Percentiles rank a stretch among this genome's conserved stretches.
These are phyloP conservation scores for Drosophila paramelanica DNA, from an alignment of 2,888 invertebrate genomes.

Conservation along the genomic window DNA sequence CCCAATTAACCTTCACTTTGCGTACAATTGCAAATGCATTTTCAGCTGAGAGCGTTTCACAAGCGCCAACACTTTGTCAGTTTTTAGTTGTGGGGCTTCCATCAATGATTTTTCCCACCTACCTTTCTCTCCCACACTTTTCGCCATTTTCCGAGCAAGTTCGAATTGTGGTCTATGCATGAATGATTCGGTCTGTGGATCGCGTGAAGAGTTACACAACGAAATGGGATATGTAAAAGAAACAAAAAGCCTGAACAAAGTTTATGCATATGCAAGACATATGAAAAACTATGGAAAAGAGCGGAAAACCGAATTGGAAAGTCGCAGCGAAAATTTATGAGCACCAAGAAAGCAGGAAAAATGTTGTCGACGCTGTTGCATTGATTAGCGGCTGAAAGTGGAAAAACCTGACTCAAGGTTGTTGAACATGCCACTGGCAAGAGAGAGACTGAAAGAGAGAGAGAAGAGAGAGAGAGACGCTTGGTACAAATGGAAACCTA, in stretches of 20 bases:
- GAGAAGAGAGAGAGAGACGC: conserved; percentile 11
- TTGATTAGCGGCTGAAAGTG: conserved; percentile 78
- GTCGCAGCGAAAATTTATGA: conserved; percentile 69
- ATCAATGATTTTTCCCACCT: conserved; percentile 60
- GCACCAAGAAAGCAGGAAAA: conserved; percentile 58
- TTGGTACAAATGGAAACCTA: conserved; percentile 39
- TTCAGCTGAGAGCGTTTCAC: conserved; percentile 33
- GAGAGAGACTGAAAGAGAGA: conserved; percentile 2
- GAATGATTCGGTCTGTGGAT: conserved; percentile 64
- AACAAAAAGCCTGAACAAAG: conserved; percentile 12
- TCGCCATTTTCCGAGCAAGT: conserved; percentile 41
- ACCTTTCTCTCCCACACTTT: background rate
- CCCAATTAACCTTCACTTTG: conserved; percentile 53
- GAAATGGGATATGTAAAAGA: conserved; percentile 38
- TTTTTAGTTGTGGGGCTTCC: conserved; percentile 60
- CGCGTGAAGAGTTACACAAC: conserved; percentile 74
- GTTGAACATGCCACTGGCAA: conserved; percentile 72
- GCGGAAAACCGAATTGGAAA: conserved; percentile 70
- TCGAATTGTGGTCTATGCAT: conserved; percentile 56
- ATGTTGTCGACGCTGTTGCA: conserved; percentile 66
- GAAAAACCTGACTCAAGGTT: conserved; percentile 83
- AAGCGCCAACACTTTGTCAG: conserved; percentile 19
- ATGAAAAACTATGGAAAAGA: conserved; percentile 45
- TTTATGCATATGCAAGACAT: conserved; percentile 54
- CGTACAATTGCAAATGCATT: conserved; percentile 35